phyloP scores from a whole-genome alignment of 2,113 vertebrate species.

The Eulemur macaco region DNA sequence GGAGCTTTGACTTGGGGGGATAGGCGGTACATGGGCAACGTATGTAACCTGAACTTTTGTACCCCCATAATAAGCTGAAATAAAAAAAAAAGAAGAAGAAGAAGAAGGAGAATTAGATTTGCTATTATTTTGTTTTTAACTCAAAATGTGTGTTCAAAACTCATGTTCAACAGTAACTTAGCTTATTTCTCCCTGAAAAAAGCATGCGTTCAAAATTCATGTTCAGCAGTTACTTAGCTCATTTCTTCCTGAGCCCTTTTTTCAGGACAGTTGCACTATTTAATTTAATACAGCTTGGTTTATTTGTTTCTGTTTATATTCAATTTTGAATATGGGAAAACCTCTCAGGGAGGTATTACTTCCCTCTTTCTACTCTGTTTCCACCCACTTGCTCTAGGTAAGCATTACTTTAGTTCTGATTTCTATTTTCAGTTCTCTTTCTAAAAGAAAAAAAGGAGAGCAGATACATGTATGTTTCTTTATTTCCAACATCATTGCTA shows the following conservation, averaged over 20 bases:
- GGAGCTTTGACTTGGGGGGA: too few relatives aligned
- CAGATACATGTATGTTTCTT: background rate
- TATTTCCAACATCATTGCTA: background rate
- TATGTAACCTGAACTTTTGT: too few relatives aligned
- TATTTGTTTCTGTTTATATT: background rate
- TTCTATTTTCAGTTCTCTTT: background rate
- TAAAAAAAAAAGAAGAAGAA: too few relatives aligned
- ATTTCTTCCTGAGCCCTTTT: background rate
- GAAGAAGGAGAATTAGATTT: background rate
- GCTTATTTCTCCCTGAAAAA: background rate
- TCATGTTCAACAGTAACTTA: background rate
- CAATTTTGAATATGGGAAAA: background rate
- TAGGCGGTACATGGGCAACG: too few relatives aligned
- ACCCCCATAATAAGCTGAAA: too few relatives aligned
- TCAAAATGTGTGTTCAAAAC: constrained; percentile 4
- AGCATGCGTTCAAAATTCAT: background rate
- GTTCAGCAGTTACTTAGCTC: background rate
- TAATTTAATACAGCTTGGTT: background rate
- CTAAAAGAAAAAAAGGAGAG: background rate
- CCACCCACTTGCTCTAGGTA: background rate
- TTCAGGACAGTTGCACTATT: background rate
- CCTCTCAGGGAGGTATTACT: background rate
- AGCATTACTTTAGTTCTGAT: background rate
- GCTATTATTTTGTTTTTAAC: constrained; percentile 6
- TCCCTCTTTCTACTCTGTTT: background rate